Base-by-base conservation (phyloP, 2,113 vertebrate species). In the Polyodon spathula region DNA sequence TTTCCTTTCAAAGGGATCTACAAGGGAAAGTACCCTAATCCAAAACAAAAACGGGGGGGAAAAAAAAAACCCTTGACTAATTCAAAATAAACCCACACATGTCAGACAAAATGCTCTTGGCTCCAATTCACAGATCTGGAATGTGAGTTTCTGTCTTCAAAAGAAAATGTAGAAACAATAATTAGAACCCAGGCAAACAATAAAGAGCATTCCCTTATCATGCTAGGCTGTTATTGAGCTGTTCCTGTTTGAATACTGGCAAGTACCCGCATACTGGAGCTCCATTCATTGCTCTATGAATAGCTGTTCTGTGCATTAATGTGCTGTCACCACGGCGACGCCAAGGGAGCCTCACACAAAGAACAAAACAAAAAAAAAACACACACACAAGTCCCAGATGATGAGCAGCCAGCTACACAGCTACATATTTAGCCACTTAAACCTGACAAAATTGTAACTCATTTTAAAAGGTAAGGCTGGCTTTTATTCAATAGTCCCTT, bases 291-390 rank as follows among this genome's bases (percentile, higher is more conserved):
- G 43, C 16, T 52, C 12, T 9, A 67, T 73, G 71, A 77, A 74
- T 73, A 71, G 68, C 68, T 69, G 72, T 76, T 71, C 6, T 6
- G 74, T 73, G 73, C 62, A 63, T 64, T 53, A 14, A 27, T 65
- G 59, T 14, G 39, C 64, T 3, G 63, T 63, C 68, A 70, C 75
- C 65, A 37, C 17, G 53, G 63, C 66, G 65, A 71, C 43, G 43
- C 54, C 40, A 37, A 65, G 37, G 66, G 59, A 56, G 68, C 75
- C 76, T 67, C 78, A 75, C 77, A 80, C 72, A 53, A 68, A 40
- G 40, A 67, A 64, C 67, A 27, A 51, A 67, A 73, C 74, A 70
- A 74, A 76, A 68, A 67, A 71, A 65, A 76, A 73, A 70, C 67
- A 64, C 54, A 70, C 40, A 44, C 62, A 44, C 43, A 44, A 44